Evolutionary conservation across 2,113 vertebrate species (phyloP), one percentile per base, ranked within the genome.

Genomic region (Anhinga rufa): DNA sequence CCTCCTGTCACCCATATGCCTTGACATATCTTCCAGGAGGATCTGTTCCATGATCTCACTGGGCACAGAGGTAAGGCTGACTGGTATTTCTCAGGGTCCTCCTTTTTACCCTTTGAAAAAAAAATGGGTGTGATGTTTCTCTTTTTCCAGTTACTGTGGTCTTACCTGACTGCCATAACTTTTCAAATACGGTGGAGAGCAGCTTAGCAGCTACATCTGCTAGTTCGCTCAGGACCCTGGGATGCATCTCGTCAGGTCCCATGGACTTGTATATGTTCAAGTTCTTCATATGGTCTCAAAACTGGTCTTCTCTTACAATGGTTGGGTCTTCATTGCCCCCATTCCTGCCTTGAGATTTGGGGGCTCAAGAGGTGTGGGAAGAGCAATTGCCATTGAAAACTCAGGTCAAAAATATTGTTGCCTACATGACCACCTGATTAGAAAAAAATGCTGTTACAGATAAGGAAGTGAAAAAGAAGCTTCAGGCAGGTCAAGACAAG

Each of bases 341-440:
- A 3, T 31, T 49, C 10, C 60, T 55, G 29, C n/a, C n/a, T 46
- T 55, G 44, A 85, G 18, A 72, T 44, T 69, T 22, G 69, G n/a
- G 32, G 15, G 5, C 15, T 69, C 4, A 2, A 64, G 38, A 12
- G 9, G 2, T 36, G 17, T 46, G 21, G 38, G n/a, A 80, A 44
- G 17, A 17, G 1, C 31, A 80, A 40, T 40, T 83, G 14, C 14
- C 8, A 31, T 20, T 77, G n/a, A 87, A 93, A 95, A 92, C 16
- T 29, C 31, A 51, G 17, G 11, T 16, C 9, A 34, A 81, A 92
- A 55, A 60, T 31, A 31, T 12, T 28, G 5, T 17, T 19, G 17
- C 34, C 4, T 31, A 25, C 2, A 1, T 44, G 26, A 81, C 10
- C 2, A 25, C 12, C 9, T 3, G 0, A 46, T 54, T 10, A 71